phyloP scores from a whole-genome alignment of 2,888 invertebrate genomes.

The Sialis fuliginosa region DNA sequence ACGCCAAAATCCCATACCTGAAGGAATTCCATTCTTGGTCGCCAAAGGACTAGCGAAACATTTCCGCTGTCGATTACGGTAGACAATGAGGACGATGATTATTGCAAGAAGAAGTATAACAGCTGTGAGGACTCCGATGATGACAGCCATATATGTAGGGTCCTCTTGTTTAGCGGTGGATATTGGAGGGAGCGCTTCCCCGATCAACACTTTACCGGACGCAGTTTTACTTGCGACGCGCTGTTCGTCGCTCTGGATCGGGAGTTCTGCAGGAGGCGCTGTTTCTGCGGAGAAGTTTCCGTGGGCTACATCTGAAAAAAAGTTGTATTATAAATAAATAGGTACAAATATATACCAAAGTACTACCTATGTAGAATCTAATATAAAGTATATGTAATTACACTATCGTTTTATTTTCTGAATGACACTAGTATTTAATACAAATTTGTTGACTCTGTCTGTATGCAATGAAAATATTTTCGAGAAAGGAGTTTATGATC shows the following conservation, averaged over 20 bases:
- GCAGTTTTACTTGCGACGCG: constrained; percentile 25
- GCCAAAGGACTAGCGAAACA: constrained; percentile 54
- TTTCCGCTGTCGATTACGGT: constrained; percentile 52
- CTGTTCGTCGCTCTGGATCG: constrained; percentile 30
- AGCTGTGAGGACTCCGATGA: constrained; percentile 57
- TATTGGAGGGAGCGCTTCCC: constrained; percentile 24
- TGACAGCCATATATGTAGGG: constrained; percentile 56
- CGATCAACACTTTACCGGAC: constrained; percentile 28
- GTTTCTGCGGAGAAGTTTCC: constrained; percentile 58
- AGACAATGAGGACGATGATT: constrained; percentile 52
- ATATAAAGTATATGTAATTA: no score
- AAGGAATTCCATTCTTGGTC: constrained; percentile 32
- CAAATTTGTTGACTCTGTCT: no score
- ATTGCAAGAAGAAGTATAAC: constrained; percentile 54
- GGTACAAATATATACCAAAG: background rate
- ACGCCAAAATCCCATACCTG: constrained; percentile 19
- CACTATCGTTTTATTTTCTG: no score
- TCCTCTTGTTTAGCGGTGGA: constrained; percentile 50
- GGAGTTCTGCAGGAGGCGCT: constrained; percentile 31
- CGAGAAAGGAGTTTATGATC: no score
- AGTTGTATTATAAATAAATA: background rate
- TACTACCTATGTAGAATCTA: background rate
- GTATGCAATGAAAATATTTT: no score
- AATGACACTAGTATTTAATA: no score
- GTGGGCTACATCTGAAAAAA: constrained; percentile 38